Conservation (phyloP, 2,797 vertebrate genomes). For the Perodicticus potto region DNA sequence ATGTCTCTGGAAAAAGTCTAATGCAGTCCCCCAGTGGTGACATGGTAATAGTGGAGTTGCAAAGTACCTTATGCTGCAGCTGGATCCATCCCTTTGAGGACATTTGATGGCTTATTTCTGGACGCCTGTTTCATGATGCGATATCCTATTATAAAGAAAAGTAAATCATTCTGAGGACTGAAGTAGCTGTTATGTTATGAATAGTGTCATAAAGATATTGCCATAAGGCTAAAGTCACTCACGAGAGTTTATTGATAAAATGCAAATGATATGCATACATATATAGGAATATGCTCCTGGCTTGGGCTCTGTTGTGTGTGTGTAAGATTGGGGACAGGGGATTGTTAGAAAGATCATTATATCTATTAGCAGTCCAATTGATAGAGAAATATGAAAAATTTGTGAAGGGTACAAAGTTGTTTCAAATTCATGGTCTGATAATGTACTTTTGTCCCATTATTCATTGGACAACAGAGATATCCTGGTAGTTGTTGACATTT, state of each 20-base stretch:
- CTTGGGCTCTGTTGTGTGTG: not conserved
- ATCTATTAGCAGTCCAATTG: not conserved
- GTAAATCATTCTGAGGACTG: not conserved
- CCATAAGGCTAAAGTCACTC: not conserved
- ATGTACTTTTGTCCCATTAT: not conserved
- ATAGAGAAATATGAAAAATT: not conserved
- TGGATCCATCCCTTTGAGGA: not conserved
- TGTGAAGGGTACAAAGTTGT: not conserved
- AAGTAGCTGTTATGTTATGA: not conserved
- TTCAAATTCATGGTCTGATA: not conserved
- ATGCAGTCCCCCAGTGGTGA: not conserved
- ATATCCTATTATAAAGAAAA: not conserved
- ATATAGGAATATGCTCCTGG: not conserved
- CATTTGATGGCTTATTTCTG: not conserved
- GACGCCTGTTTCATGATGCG: not conserved
- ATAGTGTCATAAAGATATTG: not conserved
- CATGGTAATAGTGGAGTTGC: not conserved
- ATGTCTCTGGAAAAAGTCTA: not conserved
- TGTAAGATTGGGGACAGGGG: not conserved
- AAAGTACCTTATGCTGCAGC: not conserved
- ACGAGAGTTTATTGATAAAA: not conserved
- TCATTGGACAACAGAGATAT: not conserved
- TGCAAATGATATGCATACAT: not conserved
- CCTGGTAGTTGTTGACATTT: not conserved
- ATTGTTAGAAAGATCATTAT: no score